Base-by-base conservation (phyloP, 2,888 invertebrate genomes). In the Eupithecia subfuscata region DNA sequence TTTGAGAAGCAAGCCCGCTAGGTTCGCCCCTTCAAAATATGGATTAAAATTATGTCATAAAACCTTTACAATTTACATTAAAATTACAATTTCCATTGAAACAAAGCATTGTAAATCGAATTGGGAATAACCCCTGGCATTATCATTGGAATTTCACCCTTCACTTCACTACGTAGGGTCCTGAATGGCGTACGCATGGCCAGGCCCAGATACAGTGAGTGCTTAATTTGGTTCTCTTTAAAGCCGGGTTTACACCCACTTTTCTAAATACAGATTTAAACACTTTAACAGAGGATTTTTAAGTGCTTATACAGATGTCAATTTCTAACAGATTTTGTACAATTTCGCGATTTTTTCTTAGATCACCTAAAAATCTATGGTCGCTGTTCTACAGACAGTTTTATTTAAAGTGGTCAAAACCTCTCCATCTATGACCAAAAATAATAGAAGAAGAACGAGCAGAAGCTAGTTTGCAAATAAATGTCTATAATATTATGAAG, bases 141-240 rank as follows among this genome's bases (percentile, higher is more conserved):
- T 68, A 45, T 68, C 43, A 71, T 64, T 63, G 40, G 43, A 75
- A 65, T 52, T 16, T 11, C 45, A 65, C 22, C 69, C 64, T 56
- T 69, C 75, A 22, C 5, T 16, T 4, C 56, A 7, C n/a, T 6
- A 40, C n/a, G n/a, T 63, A 75, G 71, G 30, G 71, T 52, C n/a
- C 16, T n/a, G 30, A 75, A 71, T 71, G 9, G 14, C 34, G 9
- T 40, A 63, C 67, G 52, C 67, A 75, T 71, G 48, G 30, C 56
- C 40, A 56, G 69, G 1, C 18, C 25, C 69, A 60, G 72, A 71
- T 71, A 43, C 22, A 34, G 1, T 65, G 63, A 75, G 68, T 69
- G 45, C 69, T 73, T 70, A 75, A 73, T 75, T 69, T 40, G 40
- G 69, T 71, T 74, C n/a, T n/a, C 7, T 12, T 8, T 68, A 43